Evolutionary conservation across 2,888 invertebrate genomes (phyloP), one percentile per base, ranked within the genome.

Genomic region (Sclerodermus sp.): DNA sequence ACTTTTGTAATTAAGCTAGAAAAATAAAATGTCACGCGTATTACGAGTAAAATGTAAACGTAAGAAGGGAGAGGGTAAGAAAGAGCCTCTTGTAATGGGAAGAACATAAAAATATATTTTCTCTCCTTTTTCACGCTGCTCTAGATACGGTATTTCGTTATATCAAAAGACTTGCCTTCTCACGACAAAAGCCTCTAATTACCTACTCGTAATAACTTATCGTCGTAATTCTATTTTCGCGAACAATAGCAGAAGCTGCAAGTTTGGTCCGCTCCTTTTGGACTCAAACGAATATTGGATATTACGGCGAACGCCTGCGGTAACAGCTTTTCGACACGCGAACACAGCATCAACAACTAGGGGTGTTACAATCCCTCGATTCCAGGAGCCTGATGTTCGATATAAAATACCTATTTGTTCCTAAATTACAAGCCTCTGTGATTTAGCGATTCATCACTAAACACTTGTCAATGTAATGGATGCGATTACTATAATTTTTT

Each of bases 321-420:
- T 71, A 74, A 74, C 65, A 66, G 65, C 66, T 57, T 58, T 57
- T 56, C 57, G 56, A 62, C 75, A 75, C 75, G 75, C 75, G 65
- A 75, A 65, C 62, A 36, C 61, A 43, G 51, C 73, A 75, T 75
- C 71, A 75, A 60, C 60, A 53, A 50, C 51, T 17, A 47, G 46
- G 51, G 51, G 55, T 55, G 66, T 51, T 63, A 51, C 47, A 58
- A 48, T 50, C 42, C 60, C 49, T 39, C 30, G 37, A 53, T 53
- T 57, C 49, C 37, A 42, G 36, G 49, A 48, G 29, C 37, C 55
- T 55, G 8, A 49, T 29, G 42, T 40, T 6, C 47, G 41, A 49
- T 49, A 52, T 53, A 50, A 59, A 53, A 53, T 38, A 47, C 39
- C 23, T 23, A 23, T 23, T 40, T 45, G 14, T 6, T 8, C 47